phyloP scores from a whole-genome alignment of 2,797 vertebrate genomes.

The Taeniopygia guttata region DNA sequence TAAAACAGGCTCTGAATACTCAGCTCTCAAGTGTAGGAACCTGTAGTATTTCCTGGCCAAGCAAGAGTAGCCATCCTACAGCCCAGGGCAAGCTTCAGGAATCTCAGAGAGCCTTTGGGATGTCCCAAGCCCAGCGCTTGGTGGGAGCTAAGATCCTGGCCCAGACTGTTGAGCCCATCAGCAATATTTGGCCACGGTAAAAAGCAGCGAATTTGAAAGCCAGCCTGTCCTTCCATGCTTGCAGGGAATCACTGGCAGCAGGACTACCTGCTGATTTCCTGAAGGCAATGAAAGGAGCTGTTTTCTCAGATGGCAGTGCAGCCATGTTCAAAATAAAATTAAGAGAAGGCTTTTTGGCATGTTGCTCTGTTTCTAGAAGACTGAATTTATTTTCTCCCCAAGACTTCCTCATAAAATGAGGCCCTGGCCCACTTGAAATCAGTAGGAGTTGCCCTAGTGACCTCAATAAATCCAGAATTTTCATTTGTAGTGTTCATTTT shows the following conservation, averaged over 20 bases:
- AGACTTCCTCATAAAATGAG: background rate
- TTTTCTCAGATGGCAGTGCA: background rate
- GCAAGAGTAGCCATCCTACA: background rate
- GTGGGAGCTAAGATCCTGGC: background rate
- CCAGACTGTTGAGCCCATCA: background rate
- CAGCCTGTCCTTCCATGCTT: background rate
- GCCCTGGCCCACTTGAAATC: background rate
- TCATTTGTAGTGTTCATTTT: background rate
- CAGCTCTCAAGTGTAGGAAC: background rate
- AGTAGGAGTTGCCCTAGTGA: background rate
- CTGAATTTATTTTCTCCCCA: background rate
- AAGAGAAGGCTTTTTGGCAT: background rate
- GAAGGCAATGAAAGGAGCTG: background rate
- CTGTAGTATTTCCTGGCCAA: background rate
- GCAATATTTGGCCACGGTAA: background rate
- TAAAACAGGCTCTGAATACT: background rate
- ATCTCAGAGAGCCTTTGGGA: background rate
- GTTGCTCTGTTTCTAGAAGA: background rate
- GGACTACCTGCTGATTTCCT: background rate
- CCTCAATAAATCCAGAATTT: conserved; percentile 8
- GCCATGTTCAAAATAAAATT: conserved; percentile 4
- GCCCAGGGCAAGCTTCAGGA: background rate
- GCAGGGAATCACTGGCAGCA: background rate
- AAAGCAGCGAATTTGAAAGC: background rate
- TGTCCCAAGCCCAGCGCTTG: background rate